Base-by-base conservation (phyloP, 2,888 invertebrate species). In the Margaritifera margaritifera region DNA sequence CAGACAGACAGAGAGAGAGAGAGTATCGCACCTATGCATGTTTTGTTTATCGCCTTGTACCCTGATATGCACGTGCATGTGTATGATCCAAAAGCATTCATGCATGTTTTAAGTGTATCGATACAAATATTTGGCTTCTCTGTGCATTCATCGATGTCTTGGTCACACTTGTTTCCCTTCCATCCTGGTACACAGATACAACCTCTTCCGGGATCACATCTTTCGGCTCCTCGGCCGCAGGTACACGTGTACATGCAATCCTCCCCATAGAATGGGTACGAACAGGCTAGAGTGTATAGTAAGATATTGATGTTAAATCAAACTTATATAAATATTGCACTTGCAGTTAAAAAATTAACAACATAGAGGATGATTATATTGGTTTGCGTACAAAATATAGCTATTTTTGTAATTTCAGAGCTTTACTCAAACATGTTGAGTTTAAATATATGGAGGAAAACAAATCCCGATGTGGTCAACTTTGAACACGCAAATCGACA, bases 81-180 rank as follows among this genome's bases (percentile, higher is more conserved):
- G 58, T 70, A 77, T 4, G 79, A 79, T 2, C 79, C 79, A 11
- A 62, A n/a, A 1, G 71, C 66, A 62, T 80, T 79, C 18, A 64
- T 68, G 66, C 84, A 84, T 31, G 60, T 25, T 54, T 74, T 70
- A 27, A 68, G 60, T 42, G 55, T 61, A 53, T 77, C 71, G 4
- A 63, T 68, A 52, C 78, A 78, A 2, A 67, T 63, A 57, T 64
- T 74, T 0, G 63, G 66, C 42, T 68, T 57, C 1, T 20, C 24
- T 1, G n/a, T 20, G 61, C 78, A 78, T 56, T 78, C 78, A 52
- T 78, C 54, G 1, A 74, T 61, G 60, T 78, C 78, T 1, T 25
- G 55, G 31, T 68, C 68, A 64, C 78, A 78, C 51, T 63, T 67
- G 27, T 31, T 42, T 5, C 78, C 78, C 20, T 69, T 62, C 78